Evolutionary conservation across 64 coral and sea anemone species (phyloP).

Genomic region (Platygyra sinensis): DNA sequence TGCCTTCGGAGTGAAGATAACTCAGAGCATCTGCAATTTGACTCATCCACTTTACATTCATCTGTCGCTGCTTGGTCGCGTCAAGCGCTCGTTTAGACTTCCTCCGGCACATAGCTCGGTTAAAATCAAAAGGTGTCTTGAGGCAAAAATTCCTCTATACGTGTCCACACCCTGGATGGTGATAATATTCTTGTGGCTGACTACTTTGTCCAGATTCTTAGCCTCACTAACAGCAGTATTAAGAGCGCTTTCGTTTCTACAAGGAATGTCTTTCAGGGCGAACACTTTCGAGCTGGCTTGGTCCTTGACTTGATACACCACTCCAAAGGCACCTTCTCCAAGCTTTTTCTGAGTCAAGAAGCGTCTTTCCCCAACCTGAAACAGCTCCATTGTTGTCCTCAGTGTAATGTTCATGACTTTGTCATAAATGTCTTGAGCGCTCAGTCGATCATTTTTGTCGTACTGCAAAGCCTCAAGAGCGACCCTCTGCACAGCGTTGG

Average conservation of each 20-base stretch:
- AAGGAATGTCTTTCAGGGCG: conserved; percentile 4
- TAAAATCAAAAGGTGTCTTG: conserved; percentile 11
- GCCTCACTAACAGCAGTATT: neutral
- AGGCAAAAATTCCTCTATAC: neutral
- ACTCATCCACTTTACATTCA: conserved; percentile 20
- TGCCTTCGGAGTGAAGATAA: conserved; percentile 3
- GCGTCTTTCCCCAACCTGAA: neutral
- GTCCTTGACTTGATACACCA: conserved; percentile 8
- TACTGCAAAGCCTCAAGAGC: conserved; percentile 29
- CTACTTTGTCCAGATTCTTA: neutral
- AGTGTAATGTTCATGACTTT: no score
- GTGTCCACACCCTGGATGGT: neutral
- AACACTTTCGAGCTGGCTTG: neutral
- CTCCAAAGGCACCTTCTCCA: neutral
- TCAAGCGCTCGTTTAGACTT: conserved; percentile 37
- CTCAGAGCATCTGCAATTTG: conserved; percentile 14
- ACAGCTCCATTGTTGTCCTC: no score
- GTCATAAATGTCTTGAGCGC: neutral
- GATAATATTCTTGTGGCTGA: conserved; percentile 25
- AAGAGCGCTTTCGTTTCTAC: neutral
- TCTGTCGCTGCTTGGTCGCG: neutral
- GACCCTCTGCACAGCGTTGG: conserved; percentile 18
- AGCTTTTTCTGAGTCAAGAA: neutral
- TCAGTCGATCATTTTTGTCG: neutral
- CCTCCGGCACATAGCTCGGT: conserved; percentile 45